Evolutionary conservation across 2,113 vertebrate genomes (phyloP).

Genomic region (Ondatra zibethicus): DNA sequence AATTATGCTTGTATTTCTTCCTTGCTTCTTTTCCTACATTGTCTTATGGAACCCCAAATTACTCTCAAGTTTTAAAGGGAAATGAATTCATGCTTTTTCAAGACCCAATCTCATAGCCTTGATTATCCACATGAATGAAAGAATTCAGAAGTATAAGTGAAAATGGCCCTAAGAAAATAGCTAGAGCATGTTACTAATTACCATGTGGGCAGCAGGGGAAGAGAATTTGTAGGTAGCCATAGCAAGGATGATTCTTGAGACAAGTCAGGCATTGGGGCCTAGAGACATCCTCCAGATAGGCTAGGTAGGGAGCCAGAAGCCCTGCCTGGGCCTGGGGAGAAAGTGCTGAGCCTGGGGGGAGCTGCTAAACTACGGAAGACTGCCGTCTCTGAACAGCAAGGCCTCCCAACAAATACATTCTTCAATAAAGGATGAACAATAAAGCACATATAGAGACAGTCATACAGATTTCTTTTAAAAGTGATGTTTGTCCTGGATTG

Average conservation of each 20-base stretch:
- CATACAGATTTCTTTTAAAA: background rate
- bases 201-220: background rate
- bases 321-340: background rate
- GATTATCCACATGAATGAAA: background rate
- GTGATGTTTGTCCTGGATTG: background rate
- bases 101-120: background rate
- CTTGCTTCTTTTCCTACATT: background rate
- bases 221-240: background rate
- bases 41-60: background rate
- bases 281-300: background rate
- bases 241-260: background rate
- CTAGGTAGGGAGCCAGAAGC: background rate
- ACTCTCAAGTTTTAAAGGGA: background rate
- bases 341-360: background rate
- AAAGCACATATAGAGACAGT: background rate
- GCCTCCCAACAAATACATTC: background rate
- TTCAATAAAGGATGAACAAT: background rate
- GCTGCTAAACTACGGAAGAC: rapidly evolving
- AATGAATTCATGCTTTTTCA: background rate
- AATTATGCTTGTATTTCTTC: background rate
- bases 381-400: background rate
- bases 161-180: background rate
- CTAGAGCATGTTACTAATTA: background rate
- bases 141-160: background rate
- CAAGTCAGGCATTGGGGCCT: background rate